Conservation (phyloP, 2,113 vertebrate species). For the Heliornis fulica region DNA sequence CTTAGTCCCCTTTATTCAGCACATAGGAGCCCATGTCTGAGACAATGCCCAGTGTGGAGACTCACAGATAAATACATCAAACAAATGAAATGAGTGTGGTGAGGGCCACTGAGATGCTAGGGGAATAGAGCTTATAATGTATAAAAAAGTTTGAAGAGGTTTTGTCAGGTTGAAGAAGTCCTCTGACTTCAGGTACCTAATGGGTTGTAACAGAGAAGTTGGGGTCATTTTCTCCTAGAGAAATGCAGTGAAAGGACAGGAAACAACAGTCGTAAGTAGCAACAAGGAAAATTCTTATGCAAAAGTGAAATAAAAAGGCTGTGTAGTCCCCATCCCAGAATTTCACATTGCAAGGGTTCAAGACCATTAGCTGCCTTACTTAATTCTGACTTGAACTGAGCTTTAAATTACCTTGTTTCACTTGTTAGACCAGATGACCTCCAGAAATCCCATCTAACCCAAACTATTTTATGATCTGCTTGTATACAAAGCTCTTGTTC, state of each 20-base stretch:
- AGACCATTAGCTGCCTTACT: fast-evolving
- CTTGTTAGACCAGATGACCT: background rate
- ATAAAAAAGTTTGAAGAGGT: background rate
- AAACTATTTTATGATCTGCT: background rate
- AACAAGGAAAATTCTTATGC: background rate
- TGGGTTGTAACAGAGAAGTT: background rate
- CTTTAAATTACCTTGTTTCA: background rate
- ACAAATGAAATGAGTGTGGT: background rate
- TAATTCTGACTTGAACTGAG: background rate
- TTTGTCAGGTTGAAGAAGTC: background rate
- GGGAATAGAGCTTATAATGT: background rate
- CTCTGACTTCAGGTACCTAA: background rate
- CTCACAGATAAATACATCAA: background rate
- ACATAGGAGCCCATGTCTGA: background rate
- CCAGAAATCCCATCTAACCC: background rate
- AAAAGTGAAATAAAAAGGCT: background rate
- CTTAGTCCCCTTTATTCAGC: background rate
- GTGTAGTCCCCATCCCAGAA: too few relatives aligned
- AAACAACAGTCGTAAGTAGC: background rate
- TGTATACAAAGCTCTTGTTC: background rate
- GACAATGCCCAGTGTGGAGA: fast-evolving
- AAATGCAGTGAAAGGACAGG: background rate
- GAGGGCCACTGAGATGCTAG: too few relatives aligned
- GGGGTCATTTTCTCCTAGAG: background rate
- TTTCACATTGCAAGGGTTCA: background rate